Evolutionary conservation across 2,113 vertebrate genomes (phyloP).

Genomic region (Notothenia coriiceps): DNA sequence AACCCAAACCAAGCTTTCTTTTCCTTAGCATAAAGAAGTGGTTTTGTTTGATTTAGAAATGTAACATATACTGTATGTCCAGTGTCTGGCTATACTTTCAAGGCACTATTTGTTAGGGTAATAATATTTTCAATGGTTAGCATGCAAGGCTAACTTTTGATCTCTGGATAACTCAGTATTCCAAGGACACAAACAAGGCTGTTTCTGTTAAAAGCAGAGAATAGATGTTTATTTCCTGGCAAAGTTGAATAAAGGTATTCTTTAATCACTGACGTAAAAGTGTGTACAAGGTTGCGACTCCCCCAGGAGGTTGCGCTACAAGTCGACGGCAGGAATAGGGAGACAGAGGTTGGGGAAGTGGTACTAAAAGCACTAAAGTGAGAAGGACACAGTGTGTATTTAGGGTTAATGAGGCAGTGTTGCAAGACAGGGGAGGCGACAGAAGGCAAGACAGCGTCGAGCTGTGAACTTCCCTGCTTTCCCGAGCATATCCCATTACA

Average conservation of each 20-base stretch:
- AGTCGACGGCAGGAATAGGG: conserved; percentile 6
- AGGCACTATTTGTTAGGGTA: too few species aligned
- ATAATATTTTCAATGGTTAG: background rate
- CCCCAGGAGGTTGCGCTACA: conserved; percentile 28
- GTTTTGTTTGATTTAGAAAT: too few species aligned
- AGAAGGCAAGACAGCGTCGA: conserved; percentile 36
- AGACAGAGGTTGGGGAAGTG: conserved; percentile 22
- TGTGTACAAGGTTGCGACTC: conserved; percentile 57
- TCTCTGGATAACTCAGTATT: conserved; percentile 59
- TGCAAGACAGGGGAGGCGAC: conserved; percentile 41
- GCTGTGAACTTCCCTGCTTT: conserved; percentile 49
- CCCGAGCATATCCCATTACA: conserved; percentile 67
- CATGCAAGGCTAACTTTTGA: conserved; percentile 43
- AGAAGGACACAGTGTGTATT: conserved; percentile 37
- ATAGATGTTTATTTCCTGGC: conserved; percentile 36
- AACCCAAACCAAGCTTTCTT: too few species aligned
- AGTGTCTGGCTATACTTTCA: too few species aligned
- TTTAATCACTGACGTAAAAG: conserved; percentile 53
- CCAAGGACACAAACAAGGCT: conserved; percentile 54
- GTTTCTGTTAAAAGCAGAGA: conserved; percentile 30
- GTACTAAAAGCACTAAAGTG: conserved; percentile 32
- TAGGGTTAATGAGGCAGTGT: conserved; percentile 72
- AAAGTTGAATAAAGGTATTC: conserved; percentile 44
- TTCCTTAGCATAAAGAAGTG: too few species aligned
- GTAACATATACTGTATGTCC: too few species aligned